Evolutionary conservation across 2,797 vertebrate species (phyloP).

Genomic region (Hyperoplus immaculatus): DNA sequence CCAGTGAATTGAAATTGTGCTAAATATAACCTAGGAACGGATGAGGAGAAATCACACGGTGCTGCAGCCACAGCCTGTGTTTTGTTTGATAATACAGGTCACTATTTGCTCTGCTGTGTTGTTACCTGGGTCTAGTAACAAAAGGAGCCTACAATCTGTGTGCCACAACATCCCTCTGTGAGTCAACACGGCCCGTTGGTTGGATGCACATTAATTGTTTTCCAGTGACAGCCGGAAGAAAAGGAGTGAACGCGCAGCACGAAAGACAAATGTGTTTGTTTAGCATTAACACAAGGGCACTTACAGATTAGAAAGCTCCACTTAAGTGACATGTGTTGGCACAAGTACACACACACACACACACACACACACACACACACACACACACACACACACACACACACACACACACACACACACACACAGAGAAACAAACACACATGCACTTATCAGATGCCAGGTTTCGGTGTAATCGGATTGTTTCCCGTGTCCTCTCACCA

Average conservation of each 20-base stretch:
- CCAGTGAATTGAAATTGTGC: background rate
- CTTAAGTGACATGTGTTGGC: slow-evolving; percentile 40
- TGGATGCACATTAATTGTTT: slow-evolving; percentile 71
- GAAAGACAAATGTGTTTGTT: slow-evolving; percentile 74
- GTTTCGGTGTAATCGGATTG: slow-evolving; percentile 18
- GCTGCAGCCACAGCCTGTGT: slow-evolving; percentile 24
- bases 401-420: slow-evolving; percentile 15
- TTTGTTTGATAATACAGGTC: slow-evolving; percentile 26
- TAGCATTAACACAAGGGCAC: slow-evolving; percentile 50
- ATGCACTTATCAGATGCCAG: slow-evolving; percentile 21
- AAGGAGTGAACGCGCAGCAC: slow-evolving; percentile 36
- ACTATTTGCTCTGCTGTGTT: slow-evolving; percentile 61
- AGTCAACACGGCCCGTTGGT: slow-evolving; percentile 65
- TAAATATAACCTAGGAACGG: background rate
- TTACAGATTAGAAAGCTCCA: slow-evolving; percentile 41
- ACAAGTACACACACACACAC: slow-evolving; percentile 24
- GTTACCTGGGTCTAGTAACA: slow-evolving; percentile 34
- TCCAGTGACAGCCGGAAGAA: slow-evolving; percentile 69
- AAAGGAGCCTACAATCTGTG: slow-evolving; percentile 50
- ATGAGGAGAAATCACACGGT: background rate
- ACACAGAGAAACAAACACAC: slow-evolving; percentile 1
- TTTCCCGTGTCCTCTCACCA: slow-evolving; percentile 37
- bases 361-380: slow-evolving; percentile 13
- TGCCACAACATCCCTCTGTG: slow-evolving; percentile 40
- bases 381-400: slow-evolving; percentile 1